Conservation (phyloP, 2,113 vertebrate species). For the Nanorana parkeri region DNA sequence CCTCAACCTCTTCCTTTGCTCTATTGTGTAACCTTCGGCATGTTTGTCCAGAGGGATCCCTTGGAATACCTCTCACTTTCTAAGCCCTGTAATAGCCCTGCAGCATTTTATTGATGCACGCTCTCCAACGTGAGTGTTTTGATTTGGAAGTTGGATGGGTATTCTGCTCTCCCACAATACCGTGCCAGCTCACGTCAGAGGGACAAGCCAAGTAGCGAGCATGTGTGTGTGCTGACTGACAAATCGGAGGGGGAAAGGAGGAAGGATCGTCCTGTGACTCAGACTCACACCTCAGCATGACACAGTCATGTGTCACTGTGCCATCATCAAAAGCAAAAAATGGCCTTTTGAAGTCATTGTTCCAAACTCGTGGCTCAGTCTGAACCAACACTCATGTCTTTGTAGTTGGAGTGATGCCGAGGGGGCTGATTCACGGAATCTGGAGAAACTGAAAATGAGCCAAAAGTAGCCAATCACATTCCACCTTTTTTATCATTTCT, state of each 20-base stretch:
- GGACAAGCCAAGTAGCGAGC: not conserved
- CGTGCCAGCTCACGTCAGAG: not conserved
- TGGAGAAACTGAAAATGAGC: no score
- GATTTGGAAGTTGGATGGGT: not conserved
- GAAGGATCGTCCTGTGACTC: not conserved
- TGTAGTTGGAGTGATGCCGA: no score
- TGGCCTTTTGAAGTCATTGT: not conserved
- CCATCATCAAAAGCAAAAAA: not conserved
- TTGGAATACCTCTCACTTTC: no score
- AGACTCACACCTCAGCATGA: constrained; percentile 14
- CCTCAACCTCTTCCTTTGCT: no score
- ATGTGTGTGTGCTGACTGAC: not conserved
- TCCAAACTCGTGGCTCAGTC: not conserved
- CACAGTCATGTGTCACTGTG: not conserved
- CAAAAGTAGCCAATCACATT: no score
- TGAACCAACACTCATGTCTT: no score
- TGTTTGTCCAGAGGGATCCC: no score
- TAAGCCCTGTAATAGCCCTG: no score
- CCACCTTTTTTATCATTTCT: no score
- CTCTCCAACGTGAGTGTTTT: not conserved
- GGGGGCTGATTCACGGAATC: no score
- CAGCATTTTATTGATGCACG: not conserved
- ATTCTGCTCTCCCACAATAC: not conserved
- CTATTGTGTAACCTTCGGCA: no score
- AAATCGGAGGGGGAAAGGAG: not conserved